Percentiles rank a stretch among this genome's conserved stretches.
Conservation (phyloP, 2,113 vertebrate species). For the Muntiacus reevesi region DNA sequence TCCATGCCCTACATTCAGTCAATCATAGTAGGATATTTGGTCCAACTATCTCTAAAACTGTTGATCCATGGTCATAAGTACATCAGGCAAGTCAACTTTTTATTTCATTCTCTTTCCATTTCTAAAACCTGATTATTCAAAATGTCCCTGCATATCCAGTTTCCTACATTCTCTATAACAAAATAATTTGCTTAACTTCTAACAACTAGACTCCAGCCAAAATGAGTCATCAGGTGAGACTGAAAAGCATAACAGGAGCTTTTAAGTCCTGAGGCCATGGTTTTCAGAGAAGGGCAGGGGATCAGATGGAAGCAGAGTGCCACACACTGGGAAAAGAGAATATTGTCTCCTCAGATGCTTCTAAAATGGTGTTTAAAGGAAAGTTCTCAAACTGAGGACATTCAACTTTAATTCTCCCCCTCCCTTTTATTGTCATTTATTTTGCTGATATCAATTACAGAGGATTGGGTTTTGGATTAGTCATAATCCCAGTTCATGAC, state of each 20-base stretch:
- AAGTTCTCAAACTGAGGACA: not conserved
- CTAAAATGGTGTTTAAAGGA: not conserved
- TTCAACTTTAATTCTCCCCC: not conserved
- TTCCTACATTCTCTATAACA: not conserved
- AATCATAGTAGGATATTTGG: not conserved
- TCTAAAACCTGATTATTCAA: not conserved
- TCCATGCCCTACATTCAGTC: not conserved
- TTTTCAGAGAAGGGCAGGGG: not conserved
- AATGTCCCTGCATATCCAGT: not conserved
- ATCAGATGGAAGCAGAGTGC: slow-evolving; percentile 47
- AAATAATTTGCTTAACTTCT: slow-evolving; percentile 36
- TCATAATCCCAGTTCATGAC: not conserved
- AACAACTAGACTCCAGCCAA: not conserved
- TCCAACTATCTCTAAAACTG: not conserved
- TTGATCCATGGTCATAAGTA: no score
- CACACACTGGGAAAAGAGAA: slow-evolving; percentile 62
- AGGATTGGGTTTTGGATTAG: not conserved
- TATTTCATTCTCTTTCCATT: not conserved
- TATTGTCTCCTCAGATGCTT: not conserved
- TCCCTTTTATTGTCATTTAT: not conserved
- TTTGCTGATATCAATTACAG: not conserved
- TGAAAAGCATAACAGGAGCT: slow-evolving; percentile 38
- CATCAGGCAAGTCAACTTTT: not conserved
- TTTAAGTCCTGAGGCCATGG: not conserved
- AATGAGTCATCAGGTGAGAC: slow-evolving; percentile 49